Percentiles rank a stretch among this genome's conserved stretches.
These are phyloP conservation scores for Pogonomyrmex barbatus DNA, from an alignment of 1,140 invertebrate species.

Conservation along the genomic window DNA sequence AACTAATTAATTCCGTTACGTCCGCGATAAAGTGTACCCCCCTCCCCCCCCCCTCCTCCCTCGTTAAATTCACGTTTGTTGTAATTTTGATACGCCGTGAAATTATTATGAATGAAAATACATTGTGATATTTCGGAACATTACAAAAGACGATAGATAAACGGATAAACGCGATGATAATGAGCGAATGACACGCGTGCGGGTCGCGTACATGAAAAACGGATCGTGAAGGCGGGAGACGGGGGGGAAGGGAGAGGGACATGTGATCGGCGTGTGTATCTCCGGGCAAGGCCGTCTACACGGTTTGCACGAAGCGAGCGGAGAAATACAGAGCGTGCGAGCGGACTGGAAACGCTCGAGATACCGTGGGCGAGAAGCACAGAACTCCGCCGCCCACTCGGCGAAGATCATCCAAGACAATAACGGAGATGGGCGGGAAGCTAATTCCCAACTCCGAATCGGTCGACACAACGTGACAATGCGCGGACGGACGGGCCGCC, in stretches of 20 bases:
- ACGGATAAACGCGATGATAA: not conserved
- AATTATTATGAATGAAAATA: slow-evolving; percentile 23
- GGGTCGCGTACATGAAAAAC: not conserved
- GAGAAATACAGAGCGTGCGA: slow-evolving; percentile 35
- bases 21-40: not conserved
- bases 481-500: not conserved
- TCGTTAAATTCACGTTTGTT: not conserved
- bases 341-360: slow-evolving; percentile 38
- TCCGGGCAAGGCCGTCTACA: slow-evolving; percentile 38
- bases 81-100: not conserved
- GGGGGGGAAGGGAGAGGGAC: not conserved
- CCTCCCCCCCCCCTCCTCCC: no score
- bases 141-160: slow-evolving; percentile 12
- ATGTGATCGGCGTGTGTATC: slow-evolving; percentile 23
- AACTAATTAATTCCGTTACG: slow-evolving; percentile 7
- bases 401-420: slow-evolving; percentile 18
- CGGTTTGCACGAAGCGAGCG: slow-evolving; percentile 35
- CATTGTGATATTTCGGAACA: slow-evolving; percentile 23
- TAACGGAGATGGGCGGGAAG: slow-evolving; percentile 46
- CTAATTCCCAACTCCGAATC: slow-evolving; percentile 44
- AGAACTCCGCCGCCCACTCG: slow-evolving; percentile 16
- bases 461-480: slow-evolving; percentile 26
- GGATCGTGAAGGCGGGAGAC: no score
- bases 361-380: slow-evolving; percentile 44
- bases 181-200: not conserved